These are phyloP conservation scores for Eupsilia transversa DNA, from an alignment of 2,888 invertebrate genomes.

Conservation along the genomic window DNA sequence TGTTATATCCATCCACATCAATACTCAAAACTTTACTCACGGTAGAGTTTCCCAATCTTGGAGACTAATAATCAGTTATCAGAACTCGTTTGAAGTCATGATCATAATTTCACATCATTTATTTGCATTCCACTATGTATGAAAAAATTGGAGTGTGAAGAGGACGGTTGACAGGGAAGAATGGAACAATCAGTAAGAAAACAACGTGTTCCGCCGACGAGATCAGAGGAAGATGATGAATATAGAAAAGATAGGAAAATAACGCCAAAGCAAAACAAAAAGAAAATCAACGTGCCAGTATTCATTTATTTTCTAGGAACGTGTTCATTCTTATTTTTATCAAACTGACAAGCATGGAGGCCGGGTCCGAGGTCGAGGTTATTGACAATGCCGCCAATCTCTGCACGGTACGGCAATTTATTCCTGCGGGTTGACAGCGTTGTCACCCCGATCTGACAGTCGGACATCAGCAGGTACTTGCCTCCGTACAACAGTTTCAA, in stretches of 20 bases:
- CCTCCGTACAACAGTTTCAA: constrained; percentile 77
- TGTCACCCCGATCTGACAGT: constrained; percentile 77
- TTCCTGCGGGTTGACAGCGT: constrained; percentile 68
- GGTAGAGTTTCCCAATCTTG: neutral
- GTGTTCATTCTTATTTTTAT: constrained; percentile 71
- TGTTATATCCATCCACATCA: neutral
- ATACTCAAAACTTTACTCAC: neutral
- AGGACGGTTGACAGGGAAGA: neutral
- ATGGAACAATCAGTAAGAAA: neutral
- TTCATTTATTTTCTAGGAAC: constrained; percentile 36
- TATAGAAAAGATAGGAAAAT: neutral
- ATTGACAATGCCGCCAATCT: constrained; percentile 69
- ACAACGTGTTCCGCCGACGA: neutral
- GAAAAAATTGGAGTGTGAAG: neutral
- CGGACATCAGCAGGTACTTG: constrained; percentile 78
- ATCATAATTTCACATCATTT: neutral
- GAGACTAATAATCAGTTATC: neutral
- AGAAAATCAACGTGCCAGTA: neutral
- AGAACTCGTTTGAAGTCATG: neutral
- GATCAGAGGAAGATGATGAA: neutral
- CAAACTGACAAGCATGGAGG: constrained; percentile 72
- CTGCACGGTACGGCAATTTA: constrained; percentile 68
- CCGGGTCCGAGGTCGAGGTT: constrained; percentile 74
- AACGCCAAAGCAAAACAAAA: neutral
- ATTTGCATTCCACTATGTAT: neutral